phyloP scores from a whole-genome alignment of 92 coral and sea anemone species.

The Palythoa grandiflora region DNA sequence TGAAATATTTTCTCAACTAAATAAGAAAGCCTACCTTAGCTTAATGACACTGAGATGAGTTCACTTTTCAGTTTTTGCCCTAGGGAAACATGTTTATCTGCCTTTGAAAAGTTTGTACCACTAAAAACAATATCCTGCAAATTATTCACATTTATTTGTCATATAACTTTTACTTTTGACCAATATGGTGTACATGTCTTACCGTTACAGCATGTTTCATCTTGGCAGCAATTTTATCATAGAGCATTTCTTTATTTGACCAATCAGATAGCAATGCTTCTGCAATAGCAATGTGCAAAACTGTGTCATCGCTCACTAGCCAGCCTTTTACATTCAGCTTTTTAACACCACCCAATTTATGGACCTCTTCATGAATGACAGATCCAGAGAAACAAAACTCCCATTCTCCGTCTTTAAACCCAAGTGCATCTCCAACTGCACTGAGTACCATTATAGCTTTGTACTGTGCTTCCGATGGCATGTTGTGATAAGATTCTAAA shows the following conservation, averaged over 20 bases:
- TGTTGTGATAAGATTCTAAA: not conserved
- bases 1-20: too few species aligned
- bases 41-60: too few species aligned
- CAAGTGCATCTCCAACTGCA: slow-evolving; percentile 97
- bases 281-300: slow-evolving; percentile 89
- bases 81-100: too few species aligned
- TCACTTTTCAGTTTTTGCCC: too few species aligned
- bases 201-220: slow-evolving; percentile 65
- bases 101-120: too few species aligned
- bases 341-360: slow-evolving; percentile 80
- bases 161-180: not conserved
- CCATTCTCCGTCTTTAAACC: slow-evolving; percentile 91
- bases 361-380: slow-evolving; percentile 73
- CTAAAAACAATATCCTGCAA: too few species aligned
- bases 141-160: not conserved
- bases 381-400: slow-evolving; percentile 84
- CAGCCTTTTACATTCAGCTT: slow-evolving; percentile 77
- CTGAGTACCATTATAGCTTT: slow-evolving; percentile 86
- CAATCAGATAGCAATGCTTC: slow-evolving; percentile 89
- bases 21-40: too few species aligned
- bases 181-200: not conserved
- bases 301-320: slow-evolving; percentile 95
- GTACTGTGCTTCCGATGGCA: slow-evolving; percentile 64
- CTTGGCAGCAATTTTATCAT: slow-evolving; percentile 67
- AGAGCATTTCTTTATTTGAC: slow-evolving; percentile 81